phyloP scores from a whole-genome alignment of 1,140 invertebrate genomes.

The Drosophila lowei region DNA sequence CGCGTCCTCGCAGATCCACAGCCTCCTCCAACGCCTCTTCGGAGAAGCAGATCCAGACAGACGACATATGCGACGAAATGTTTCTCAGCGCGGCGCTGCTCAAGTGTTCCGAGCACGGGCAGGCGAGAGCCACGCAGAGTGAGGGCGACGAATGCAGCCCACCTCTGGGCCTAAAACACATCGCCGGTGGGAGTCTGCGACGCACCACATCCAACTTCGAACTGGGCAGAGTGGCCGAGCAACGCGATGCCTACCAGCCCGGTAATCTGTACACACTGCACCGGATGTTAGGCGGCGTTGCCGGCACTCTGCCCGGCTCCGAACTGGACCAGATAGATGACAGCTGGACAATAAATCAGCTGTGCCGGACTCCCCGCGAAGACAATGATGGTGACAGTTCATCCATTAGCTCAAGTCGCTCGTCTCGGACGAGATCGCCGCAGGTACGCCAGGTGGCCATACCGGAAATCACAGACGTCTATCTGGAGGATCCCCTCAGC shows the following conservation, averaged over 20 bases:
- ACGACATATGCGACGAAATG: conserved; percentile 58
- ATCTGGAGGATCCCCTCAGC: conserved; percentile 31
- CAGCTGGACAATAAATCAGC: background rate
- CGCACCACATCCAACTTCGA: conserved; percentile 57
- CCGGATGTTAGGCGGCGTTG: conserved; percentile 14
- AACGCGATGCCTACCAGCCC: conserved; percentile 34
- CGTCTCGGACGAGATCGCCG: background rate
- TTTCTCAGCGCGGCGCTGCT: conserved; percentile 57
- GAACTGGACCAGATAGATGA: conserved; percentile 2
- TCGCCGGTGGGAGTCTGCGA: conserved; percentile 13
- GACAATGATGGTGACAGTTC: background rate
- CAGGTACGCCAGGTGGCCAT: conserved; percentile 48
- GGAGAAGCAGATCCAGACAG: conserved; percentile 65
- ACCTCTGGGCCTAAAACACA: background rate
- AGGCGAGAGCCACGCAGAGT: conserved; percentile 22
- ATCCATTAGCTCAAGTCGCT: background rate
- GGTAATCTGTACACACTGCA: conserved; percentile 37
- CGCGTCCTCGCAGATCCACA: background rate
- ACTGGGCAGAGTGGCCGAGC: conserved; percentile 49
- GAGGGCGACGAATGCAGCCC: conserved; percentile 49
- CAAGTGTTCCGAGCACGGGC: conserved; percentile 38
- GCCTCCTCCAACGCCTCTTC: background rate
- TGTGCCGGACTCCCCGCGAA: background rate
- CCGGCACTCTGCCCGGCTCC: conserved; percentile 20
- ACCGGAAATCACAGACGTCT: conserved; percentile 58